Evolutionary conservation across 2,113 vertebrate species (phyloP).

Genomic region (Dicaeum eximium): DNA sequence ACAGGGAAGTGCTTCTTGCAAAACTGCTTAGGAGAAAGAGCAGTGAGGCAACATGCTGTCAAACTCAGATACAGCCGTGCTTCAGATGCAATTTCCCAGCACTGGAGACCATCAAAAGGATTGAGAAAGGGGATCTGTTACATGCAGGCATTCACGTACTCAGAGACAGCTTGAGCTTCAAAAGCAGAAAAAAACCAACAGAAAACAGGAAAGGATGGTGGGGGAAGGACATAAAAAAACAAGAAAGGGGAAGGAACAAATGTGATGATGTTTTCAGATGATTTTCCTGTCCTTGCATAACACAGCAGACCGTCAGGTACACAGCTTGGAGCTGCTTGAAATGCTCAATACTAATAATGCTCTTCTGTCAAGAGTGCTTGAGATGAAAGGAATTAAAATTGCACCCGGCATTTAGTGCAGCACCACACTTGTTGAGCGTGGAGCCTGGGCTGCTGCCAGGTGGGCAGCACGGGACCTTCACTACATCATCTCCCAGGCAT

Average conservation of each 20-base stretch:
- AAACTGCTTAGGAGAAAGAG: not conserved
- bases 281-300: not conserved
- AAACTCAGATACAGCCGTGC: not conserved
- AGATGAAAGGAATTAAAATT: slow-evolving; percentile 50
- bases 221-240: not conserved
- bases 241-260: not conserved
- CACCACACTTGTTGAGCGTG: not conserved
- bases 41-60: not conserved
- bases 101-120: not conserved
- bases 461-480: not conserved
- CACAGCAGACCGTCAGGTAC: not conserved
- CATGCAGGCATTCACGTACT: not conserved
- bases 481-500: not conserved
- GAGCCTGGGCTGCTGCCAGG: not conserved
- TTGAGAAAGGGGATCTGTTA: not conserved
- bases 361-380: slow-evolving; percentile 25
- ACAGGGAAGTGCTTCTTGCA: not conserved
- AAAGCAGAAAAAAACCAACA: not conserved
- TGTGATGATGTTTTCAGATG: not conserved
- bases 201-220: not conserved
- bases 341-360: slow-evolving; percentile 11
- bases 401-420: not conserved
- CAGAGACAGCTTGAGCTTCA: not conserved
- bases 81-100: not conserved
- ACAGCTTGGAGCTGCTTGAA: not conserved